phyloP scores from a whole-genome alignment of 30 jellyfish, hydroid and myxozoan genomes.

The Hydractinia symbiolongicarpus region DNA sequence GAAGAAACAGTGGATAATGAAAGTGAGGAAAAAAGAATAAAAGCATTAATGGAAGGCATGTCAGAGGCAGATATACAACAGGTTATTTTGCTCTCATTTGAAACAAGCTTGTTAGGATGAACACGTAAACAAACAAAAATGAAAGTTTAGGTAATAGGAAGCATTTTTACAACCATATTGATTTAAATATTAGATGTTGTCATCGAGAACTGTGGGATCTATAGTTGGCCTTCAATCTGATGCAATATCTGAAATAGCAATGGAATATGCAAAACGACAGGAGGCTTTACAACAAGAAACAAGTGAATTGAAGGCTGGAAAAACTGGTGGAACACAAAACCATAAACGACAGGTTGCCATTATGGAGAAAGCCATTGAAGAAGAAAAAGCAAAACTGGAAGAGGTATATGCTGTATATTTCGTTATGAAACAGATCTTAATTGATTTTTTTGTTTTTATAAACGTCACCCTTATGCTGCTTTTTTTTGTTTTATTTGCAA shows the following conservation, averaged over 20 bases:
- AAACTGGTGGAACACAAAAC: constrained; percentile 61
- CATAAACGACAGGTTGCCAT: constrained; percentile 87
- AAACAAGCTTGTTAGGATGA: background rate
- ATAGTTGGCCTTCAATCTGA: constrained; percentile 92
- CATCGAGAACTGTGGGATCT: constrained; percentile 89
- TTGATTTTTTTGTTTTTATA: no score
- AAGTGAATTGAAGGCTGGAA: constrained; percentile 63
- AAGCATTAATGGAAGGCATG: constrained; percentile 76
- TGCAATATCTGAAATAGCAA: constrained; percentile 81
- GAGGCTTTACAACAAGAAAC: constrained; percentile 73
- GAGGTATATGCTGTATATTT: constrained; percentile 23
- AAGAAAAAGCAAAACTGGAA: constrained; percentile 51
- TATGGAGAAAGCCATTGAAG: constrained; percentile 57
- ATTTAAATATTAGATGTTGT: constrained; percentile 28
- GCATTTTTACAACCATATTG: no score
- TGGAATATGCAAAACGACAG: constrained; percentile 81
- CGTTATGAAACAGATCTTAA: background rate
- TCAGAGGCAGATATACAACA: constrained; percentile 87
- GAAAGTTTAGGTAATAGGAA: no score
- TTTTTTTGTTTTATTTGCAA: no score
- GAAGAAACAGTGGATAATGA: constrained; percentile 36
- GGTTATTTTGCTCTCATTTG: constrained; percentile 16
- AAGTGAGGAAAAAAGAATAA: constrained; percentile 50
- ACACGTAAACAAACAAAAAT: no score
- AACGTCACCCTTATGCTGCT: no score